Evolutionary conservation across 1,140 invertebrate species (phyloP).

Genomic region (Leucophenga varia): DNA sequence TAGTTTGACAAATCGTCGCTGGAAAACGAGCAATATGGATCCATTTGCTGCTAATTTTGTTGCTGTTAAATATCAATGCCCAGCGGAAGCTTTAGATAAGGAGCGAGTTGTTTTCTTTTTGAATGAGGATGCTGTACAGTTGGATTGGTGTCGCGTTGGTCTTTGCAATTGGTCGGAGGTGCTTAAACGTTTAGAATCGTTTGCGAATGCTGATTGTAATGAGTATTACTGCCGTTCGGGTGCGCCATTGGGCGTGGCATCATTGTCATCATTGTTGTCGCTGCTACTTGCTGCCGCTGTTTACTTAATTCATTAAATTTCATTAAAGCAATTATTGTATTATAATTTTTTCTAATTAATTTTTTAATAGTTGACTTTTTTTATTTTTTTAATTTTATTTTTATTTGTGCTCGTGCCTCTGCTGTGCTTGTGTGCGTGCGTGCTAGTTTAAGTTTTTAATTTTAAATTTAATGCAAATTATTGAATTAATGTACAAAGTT

Average conservation of each 20-base stretch:
- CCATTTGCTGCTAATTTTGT: conserved; percentile 79
- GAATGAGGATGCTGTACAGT: conserved; percentile 64
- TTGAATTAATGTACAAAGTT: conserved; percentile 42
- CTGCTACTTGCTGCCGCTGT: conserved; percentile 28
- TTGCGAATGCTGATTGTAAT: conserved; percentile 39
- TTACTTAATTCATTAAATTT: conserved; percentile 51
- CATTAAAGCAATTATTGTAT: conserved; percentile 2
- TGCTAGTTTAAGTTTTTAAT: conserved; percentile 1
- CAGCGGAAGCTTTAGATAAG: conserved; percentile 55
- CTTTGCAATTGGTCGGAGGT: conserved; percentile 62
- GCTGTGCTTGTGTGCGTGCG: no score
- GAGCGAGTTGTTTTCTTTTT: conserved; percentile 65
- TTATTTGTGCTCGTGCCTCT: no score
- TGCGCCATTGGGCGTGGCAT: conserved; percentile 8
- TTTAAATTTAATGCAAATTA: conserved; percentile 23
- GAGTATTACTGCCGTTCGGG: conserved; percentile 38
- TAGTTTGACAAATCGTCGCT: conserved; percentile 62
- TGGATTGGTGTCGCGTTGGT: conserved; percentile 63
- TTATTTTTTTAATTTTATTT: conserved; percentile 8
- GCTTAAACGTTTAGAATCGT: conserved; percentile 25
- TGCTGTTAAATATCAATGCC: conserved; percentile 63
- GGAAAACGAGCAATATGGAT: conserved; percentile 70
- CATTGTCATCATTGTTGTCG: conserved; percentile 15
- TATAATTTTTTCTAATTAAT: not conserved
- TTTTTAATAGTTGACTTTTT: not conserved